phyloP scores from a whole-genome alignment of 1,140 invertebrate species.

The Whitmania pigra region DNA sequence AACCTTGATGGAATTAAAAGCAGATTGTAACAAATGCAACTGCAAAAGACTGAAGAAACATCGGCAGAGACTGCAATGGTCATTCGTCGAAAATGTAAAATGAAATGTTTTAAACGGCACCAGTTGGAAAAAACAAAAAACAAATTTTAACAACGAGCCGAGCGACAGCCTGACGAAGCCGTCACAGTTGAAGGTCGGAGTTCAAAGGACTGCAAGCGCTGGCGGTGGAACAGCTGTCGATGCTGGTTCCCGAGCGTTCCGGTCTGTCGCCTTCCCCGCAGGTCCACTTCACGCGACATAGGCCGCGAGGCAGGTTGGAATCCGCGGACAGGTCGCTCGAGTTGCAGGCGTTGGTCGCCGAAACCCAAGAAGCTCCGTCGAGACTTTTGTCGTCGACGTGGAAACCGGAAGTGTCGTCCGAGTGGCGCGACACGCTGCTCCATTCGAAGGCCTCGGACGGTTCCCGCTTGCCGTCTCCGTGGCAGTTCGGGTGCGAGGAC shows the following conservation, averaged over 20 bases:
- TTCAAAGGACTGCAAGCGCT: background rate
- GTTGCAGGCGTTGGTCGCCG: too few species aligned
- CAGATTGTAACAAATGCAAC: too few species aligned
- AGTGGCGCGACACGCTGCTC: too few species aligned
- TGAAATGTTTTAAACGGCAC: background rate
- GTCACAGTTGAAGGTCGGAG: background rate
- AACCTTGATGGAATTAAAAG: too few species aligned
- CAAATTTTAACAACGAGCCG: background rate
- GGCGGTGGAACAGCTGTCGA: background rate
- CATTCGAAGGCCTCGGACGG: background rate
- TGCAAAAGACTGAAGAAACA: too few species aligned
- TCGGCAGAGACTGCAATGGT: background rate
- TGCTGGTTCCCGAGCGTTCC: background rate
- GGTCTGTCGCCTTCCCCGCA: background rate
- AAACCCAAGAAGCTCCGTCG: too few species aligned
- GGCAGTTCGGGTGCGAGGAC: background rate
- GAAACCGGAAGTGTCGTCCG: too few species aligned
- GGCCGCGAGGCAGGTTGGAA: background rate
- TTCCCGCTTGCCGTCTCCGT: background rate
- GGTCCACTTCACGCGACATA: background rate
- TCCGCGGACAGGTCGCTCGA: too few species aligned
- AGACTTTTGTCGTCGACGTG: too few species aligned
- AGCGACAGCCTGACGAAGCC: background rate
- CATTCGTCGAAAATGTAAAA: background rate
- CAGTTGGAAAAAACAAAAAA: background rate